Conservation (phyloP, 2,797 vertebrate genomes). For the Hoplostethus mediterraneus region DNA sequence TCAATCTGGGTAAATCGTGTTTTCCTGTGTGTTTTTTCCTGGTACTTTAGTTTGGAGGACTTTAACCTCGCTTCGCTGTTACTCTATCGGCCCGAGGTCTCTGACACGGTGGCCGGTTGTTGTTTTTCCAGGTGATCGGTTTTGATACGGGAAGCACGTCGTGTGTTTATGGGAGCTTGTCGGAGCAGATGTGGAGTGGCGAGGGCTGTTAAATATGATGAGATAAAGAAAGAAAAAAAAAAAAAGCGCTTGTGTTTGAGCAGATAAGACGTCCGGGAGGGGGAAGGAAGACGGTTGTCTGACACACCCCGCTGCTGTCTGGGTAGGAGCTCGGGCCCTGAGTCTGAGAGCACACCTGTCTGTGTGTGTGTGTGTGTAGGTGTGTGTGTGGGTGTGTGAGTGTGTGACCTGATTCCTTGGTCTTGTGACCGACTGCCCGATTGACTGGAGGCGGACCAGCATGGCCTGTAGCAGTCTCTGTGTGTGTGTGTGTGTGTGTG, state of each 20-base stretch:
- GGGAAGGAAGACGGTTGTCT: slow-evolving; percentile 26
- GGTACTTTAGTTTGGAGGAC: slow-evolving; percentile 34
- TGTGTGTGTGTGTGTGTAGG: slow-evolving; percentile 29
- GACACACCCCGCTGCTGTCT: slow-evolving; percentile 41
- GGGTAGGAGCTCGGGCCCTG: slow-evolving; percentile 17
- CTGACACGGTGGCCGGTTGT: slow-evolving; percentile 23
- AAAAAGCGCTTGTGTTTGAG: slow-evolving; percentile 58
- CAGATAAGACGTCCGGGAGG: slow-evolving; percentile 68
- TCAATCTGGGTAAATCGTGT: slow-evolving; percentile 30
- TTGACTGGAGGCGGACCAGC: slow-evolving; percentile 1
- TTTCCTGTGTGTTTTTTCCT: slow-evolving; percentile 24
- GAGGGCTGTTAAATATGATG: slow-evolving; percentile 62
- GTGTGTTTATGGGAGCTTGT: slow-evolving; percentile 76
- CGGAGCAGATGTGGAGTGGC: slow-evolving; percentile 76
- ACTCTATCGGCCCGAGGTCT: slow-evolving; percentile 69
- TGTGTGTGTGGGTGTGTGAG: not conserved
- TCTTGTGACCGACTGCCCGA: not conserved
- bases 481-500: slow-evolving; percentile 13
- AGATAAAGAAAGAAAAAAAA: slow-evolving; percentile 54
- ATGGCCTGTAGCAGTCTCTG: not conserved
- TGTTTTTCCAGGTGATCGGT: slow-evolving; percentile 60
- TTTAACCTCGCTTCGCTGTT: slow-evolving; percentile 62
- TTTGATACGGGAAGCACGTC: slow-evolving; percentile 57
- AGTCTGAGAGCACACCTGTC: slow-evolving; percentile 55
- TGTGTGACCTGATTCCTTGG: slow-evolving; percentile 3